Percentiles rank a stretch among this genome's conserved stretches.
Conservation (phyloP, 2,888 invertebrate species). For the Hololepta plana region DNA sequence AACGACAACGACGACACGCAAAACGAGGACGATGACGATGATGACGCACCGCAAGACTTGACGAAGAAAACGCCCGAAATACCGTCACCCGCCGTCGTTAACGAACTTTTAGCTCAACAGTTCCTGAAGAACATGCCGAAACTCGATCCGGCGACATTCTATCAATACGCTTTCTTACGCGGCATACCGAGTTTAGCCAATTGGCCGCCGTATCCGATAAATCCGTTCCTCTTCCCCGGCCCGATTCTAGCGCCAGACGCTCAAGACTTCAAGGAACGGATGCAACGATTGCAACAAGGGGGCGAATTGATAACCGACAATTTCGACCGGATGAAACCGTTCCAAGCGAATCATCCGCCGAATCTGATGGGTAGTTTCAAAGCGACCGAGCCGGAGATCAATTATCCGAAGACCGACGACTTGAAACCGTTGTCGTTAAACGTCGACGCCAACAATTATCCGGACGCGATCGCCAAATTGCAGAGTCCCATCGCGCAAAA, state of each 20-base stretch:
- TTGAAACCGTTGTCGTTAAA: constrained; percentile 31
- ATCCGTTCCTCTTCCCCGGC: constrained; percentile 45
- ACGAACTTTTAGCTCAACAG: constrained; percentile 44
- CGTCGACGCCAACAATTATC: too few species aligned
- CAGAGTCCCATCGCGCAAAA: constrained; percentile 27
- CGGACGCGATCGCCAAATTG: constrained; percentile 15
- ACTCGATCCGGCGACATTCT: constrained; percentile 34
- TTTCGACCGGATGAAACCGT: constrained; percentile 16
- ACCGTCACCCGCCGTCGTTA: constrained; percentile 13
- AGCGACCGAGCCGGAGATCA: constrained; percentile 9
- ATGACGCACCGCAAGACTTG: constrained; percentile 28
- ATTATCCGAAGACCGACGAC: constrained; percentile 26
- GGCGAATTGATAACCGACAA: constrained; percentile 41
- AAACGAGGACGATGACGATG: constrained; percentile 13
- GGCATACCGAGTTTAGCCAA: constrained; percentile 25
- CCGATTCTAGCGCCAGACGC: constrained; percentile 35
- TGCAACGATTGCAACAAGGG: constrained; percentile 49
- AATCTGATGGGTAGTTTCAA: constrained; percentile 9
- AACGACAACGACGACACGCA: constrained; percentile 10
- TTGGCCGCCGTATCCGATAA: constrained; percentile 39
- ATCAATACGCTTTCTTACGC: constrained; percentile 40
- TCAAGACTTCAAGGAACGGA: constrained; percentile 48
- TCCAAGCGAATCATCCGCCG: constrained; percentile 12
- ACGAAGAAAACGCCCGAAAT: constrained; percentile 27
- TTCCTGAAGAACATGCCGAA: constrained; percentile 44